phyloP scores from a whole-genome alignment of 1,140 invertebrate genomes.

The Neoseiulus cucumeris region DNA sequence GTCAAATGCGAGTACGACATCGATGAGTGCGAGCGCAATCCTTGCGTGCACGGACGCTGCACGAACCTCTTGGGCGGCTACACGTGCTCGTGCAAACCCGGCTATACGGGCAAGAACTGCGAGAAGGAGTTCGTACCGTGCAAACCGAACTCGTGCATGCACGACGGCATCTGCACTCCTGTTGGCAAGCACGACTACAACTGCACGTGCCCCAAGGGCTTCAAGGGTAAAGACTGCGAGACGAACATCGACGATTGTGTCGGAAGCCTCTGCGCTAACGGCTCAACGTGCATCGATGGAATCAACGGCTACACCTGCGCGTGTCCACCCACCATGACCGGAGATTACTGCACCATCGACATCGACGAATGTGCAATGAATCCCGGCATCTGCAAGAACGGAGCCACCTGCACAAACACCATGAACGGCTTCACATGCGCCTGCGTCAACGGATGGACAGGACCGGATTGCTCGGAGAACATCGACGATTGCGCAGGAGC shows the following conservation, averaged over 20 bases:
- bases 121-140: conserved; percentile 73
- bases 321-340: conserved; percentile 67
- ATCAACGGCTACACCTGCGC: conserved; percentile 66
- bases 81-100: conserved; percentile 60
- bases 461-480: conserved; percentile 69
- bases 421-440: conserved; percentile 78
- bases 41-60: conserved; percentile 44
- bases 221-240: conserved; percentile 61
- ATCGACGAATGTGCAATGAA: conserved; percentile 31
- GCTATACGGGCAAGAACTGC: conserved; percentile 72
- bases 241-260: conserved; percentile 58
- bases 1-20: conserved; percentile 65
- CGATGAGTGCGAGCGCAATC: conserved; percentile 51
- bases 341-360: conserved; percentile 36
- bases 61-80: conserved; percentile 19
- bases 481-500: conserved; percentile 79
- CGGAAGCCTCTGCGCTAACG: conserved; percentile 70
- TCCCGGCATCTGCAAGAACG: conserved; percentile 73
- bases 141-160: conserved; percentile 64
- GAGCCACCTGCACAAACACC: conserved; percentile 78
- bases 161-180: conserved; percentile 59
- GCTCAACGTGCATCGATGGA: conserved; percentile 66
- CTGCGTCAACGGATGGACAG: conserved; percentile 86
- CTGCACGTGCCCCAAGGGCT: conserved; percentile 60
- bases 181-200: conserved; percentile 54